phyloP scores from a whole-genome alignment of 2,797 vertebrate genomes.

The Phrynocephalus guinanensis region DNA sequence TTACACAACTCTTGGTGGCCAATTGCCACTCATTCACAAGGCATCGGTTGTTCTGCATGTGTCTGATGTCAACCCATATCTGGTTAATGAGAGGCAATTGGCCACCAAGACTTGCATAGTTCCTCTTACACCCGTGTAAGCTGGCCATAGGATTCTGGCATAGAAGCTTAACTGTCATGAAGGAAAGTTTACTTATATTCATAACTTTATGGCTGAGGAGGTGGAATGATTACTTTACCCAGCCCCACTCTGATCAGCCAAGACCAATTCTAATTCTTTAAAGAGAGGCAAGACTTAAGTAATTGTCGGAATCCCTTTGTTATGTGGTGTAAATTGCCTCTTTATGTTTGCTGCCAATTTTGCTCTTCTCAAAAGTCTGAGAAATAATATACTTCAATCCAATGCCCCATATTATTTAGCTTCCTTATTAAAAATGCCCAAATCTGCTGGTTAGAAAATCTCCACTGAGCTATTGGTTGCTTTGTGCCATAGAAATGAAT shows the following conservation, averaged over 20 bases:
- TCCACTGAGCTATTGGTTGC: conserved; percentile 17
- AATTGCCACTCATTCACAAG: too few relatives aligned
- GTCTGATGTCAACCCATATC: too few relatives aligned
- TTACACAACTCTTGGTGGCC: too few relatives aligned
- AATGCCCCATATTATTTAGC: conserved; percentile 12
- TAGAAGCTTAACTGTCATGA: neutral
- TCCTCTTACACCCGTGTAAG: too few relatives aligned
- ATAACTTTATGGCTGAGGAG: neutral
- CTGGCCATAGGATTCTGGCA: too few relatives aligned
- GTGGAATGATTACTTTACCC: neutral
- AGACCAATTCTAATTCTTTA: neutral
- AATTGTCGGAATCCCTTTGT: neutral
- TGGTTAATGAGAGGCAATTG: too few relatives aligned
- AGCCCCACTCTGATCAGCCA: neutral
- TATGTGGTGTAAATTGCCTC: neutral
- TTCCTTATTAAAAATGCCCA: neutral
- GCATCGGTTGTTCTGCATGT: too few relatives aligned
- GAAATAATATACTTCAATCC: conserved; percentile 27
- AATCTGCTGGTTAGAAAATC: conserved; percentile 6
- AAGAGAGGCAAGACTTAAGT: neutral
- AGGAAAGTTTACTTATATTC: neutral
- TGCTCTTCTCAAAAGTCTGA: neutral
- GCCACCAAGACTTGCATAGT: too few relatives aligned
- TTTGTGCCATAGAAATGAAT: conserved; percentile 13
- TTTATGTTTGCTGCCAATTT: conserved; percentile 3